These are phyloP conservation scores for Boloria selene DNA, from an alignment of 2,888 invertebrate genomes.

Conservation along the genomic window DNA sequence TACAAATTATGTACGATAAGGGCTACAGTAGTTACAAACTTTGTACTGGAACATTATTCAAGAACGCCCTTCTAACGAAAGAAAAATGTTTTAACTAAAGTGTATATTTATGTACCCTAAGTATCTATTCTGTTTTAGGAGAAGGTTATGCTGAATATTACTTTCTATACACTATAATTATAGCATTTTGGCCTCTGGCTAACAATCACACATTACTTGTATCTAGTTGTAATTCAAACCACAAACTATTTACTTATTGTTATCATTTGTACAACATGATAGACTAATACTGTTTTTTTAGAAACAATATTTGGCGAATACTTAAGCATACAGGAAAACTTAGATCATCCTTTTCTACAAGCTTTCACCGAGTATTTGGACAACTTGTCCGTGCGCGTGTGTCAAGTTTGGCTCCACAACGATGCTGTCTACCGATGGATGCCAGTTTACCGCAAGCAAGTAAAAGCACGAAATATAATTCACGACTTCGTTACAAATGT, in stretches of 20 bases:
- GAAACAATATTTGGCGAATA: constrained; percentile 15
- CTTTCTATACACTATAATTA: too few relatives aligned
- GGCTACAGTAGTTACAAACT: too few relatives aligned
- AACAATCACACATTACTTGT: too few relatives aligned
- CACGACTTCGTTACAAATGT: constrained; percentile 16
- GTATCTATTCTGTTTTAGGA: too few relatives aligned
- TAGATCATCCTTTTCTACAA: neutral
- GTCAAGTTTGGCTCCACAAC: constrained; percentile 12
- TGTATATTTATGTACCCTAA: too few relatives aligned
- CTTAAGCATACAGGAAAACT: neutral
- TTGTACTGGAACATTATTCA: too few relatives aligned
- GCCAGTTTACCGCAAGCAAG: constrained; percentile 5
- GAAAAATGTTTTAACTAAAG: too few relatives aligned
- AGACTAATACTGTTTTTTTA: neutral
- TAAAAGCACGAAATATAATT: neutral
- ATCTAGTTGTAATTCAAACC: too few relatives aligned
- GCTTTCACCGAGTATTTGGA: neutral
- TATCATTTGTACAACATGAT: neutral
- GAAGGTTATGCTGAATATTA: too few relatives aligned
- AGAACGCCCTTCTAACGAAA: too few relatives aligned
- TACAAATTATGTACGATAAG: too few relatives aligned
- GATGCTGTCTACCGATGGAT: constrained; percentile 11
- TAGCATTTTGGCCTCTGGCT: too few relatives aligned
- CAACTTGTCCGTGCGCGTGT: constrained; percentile 5
- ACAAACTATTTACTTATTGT: neutral